Percentiles rank a stretch among this genome's conserved stretches.
phyloP scores from a whole-genome alignment of 2,888 invertebrate genomes.

The Pseudolycoriella hygida region DNA sequence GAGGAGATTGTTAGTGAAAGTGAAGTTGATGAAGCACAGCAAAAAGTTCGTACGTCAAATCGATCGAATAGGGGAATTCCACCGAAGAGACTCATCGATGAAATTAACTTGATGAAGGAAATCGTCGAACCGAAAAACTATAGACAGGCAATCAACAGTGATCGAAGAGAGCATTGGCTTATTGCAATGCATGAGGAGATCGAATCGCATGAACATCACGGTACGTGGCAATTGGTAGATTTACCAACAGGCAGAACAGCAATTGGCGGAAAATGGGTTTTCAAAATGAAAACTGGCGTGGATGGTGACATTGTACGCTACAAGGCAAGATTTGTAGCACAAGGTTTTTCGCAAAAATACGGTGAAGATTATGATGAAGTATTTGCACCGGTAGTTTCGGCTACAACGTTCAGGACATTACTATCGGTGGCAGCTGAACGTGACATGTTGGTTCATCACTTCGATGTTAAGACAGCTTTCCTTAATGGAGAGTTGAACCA shows the following conservation, averaged over 20 bases:
- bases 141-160: constrained; percentile 7
- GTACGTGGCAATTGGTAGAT: constrained; percentile 4
- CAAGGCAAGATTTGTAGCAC: constrained; percentile 11
- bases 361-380: constrained; percentile 12
- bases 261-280: constrained; percentile 13
- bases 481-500: constrained; percentile 12
- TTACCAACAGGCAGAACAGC: constrained; percentile 6
- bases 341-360: constrained; percentile 11
- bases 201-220: background rate
- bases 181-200: constrained; percentile 5
- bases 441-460: constrained; percentile 6
- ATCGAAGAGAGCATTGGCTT: constrained; percentile 7
- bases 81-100: background rate
- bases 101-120: background rate
- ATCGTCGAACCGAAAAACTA: constrained; percentile 2
- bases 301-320: constrained; percentile 10
- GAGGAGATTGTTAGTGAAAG: background rate
- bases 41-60: background rate
- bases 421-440: constrained; percentile 9
- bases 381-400: constrained; percentile 11
- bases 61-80: background rate
- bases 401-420: constrained; percentile 10
- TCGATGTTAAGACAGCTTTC: constrained; percentile 16
- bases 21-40: background rate
- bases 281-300: constrained; percentile 10